phyloP scores from a whole-genome alignment of 2,888 invertebrate species.

The Caenorhabditis auriculariae region DNA sequence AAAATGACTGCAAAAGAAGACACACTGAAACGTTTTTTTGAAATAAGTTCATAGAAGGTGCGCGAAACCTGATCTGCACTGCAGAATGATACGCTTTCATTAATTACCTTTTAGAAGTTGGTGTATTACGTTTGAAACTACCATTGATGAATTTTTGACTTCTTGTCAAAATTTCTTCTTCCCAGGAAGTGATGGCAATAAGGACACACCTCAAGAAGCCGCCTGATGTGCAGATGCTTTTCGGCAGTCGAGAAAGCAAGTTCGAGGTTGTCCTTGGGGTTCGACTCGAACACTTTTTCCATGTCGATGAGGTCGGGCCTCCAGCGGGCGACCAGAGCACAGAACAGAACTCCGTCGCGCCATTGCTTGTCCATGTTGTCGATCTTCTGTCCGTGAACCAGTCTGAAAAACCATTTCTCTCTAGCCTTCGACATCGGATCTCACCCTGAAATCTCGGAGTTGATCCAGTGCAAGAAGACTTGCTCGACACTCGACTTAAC shows the following conservation, averaged over 20 bases:
- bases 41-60: no score
- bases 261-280: conserved; percentile 57
- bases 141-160: not conserved
- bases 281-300: conserved; percentile 37
- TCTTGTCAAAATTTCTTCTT: not conserved
- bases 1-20: no score
- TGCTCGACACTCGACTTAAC: conserved; percentile 51
- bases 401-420: not conserved
- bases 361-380: conserved; percentile 62
- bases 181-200: not conserved
- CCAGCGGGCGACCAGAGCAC: conserved; percentile 59
- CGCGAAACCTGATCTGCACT: not conserved
- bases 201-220: conserved; percentile 21
- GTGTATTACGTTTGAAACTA: not conserved
- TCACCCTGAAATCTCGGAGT: conserved; percentile 55
- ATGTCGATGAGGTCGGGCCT: conserved; percentile 61
- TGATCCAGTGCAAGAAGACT: conserved; percentile 60
- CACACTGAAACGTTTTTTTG: no score
- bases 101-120: not conserved
- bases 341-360: conserved; percentile 62
- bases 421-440: not conserved
- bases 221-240: conserved; percentile 55
- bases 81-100: not conserved
- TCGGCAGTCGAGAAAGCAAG: conserved; percentile 60
- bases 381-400: conserved; percentile 37